Evolutionary conservation across 2,797 vertebrate species (phyloP), one percentile per base, ranked within the genome.

Genomic region (Hypotaenidia philippensis): DNA sequence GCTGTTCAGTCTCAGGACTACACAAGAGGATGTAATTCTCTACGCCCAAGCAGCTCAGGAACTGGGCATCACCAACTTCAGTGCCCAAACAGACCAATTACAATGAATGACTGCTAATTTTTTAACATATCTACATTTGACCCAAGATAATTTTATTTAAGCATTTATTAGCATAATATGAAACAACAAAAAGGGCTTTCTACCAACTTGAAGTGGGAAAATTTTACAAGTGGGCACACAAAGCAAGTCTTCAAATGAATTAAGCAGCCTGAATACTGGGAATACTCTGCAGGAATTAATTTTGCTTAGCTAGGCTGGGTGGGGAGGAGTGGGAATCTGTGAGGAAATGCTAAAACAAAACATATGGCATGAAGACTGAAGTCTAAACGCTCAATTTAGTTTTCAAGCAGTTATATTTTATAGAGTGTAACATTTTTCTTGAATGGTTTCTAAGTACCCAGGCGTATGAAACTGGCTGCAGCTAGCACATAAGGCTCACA

Each of bases 341-440:
- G 2, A 93, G 86, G 85, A 97, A 96, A 96, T 27, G 85, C 77
- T 92, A 93, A 95, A 96, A 56, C 87, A 96, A 96, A 94, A 90
- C 95, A 94, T 90, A 96, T 79, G 94, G 89, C 87, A 83, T 0
- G 3, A 81, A 92, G 69, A 79, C 57, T 79, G 55, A 94, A 93
- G 89, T 52, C 83, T 60, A 91, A 94, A 84, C 47, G 55, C 80
- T 76, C 52, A 20, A n/a, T 66, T 94, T 83, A 63, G 89, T 53
- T 64, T 85, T 69, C 55, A 57, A 40, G 89, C 83, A 86, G 79
- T 49, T 91, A 19, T 27, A 85, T 86, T 83, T 86, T 72, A 49
- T 19, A 61, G n/a, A 50, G 50, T 57, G 72, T 23, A 94, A 72
- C 25, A 11, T 86, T 88, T 94, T 93, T 90, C 85, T 71, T 94